Base-by-base conservation (phyloP, 2,888 invertebrate species). In the Empis stercorea region DNA sequence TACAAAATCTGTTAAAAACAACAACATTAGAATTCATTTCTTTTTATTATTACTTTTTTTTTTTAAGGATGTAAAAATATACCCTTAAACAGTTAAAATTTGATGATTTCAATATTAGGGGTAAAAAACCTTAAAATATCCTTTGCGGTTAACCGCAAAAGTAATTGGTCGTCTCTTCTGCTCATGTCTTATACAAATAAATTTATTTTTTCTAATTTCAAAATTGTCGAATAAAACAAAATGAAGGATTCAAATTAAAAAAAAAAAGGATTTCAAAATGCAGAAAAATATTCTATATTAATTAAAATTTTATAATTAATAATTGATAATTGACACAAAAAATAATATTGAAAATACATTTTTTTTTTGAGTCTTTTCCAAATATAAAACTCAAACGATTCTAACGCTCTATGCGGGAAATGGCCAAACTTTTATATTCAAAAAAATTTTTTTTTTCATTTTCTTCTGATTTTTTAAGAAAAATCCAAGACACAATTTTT, bases 121-220 rank as follows among this genome's bases (percentile, higher is more conserved):
- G 13, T 37, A 36, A 14, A 16, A 39, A 48, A 45, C 47, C 47
- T 44, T 48, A 40, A 41, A 45, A 15, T 13, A 23, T 10, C 16
- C 43, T 30, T 65, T 66, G 66, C 61, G 67, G 67, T 67, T 67
- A 67, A 68, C 67, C 67, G 55, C 67, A 67, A 65, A 64, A 67
- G 63, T 67, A 66, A 68, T 67, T 68, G 67, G 67, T 65, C 61
- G 64, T 61, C 51, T 57, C 52, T 57, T 54, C 57, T 55, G 53
- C 56, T 52, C 56, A 56, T 56, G 55, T 54, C 56, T 52, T 40
- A n/a, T 13, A 7, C n/a, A n/a, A n/a, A n/a, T n/a, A n/a, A n/a
- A n/a, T n/a, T n/a, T n/a, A 34, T 27, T 27, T 27, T 27, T 27
- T 20, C 3, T 27, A 27, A 27, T 27, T 4, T 27, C 4, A 44